Evolutionary conservation across 2,113 vertebrate species (phyloP), one percentile per base, ranked within the genome.

Genomic region (Lepidothrix coronata): DNA sequence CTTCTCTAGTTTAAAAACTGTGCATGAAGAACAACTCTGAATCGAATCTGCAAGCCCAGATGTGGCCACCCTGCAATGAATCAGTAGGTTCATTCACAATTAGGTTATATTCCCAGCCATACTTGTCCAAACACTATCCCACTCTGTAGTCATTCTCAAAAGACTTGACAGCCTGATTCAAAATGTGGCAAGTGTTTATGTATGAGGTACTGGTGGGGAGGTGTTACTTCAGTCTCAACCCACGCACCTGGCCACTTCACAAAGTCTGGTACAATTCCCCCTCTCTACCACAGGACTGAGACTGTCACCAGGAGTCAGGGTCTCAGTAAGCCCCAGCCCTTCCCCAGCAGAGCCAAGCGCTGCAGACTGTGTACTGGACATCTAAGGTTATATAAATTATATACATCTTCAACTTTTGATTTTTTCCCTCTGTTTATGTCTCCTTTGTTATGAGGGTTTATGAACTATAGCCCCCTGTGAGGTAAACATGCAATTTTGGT

Each of bases 11-110:
- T 86, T 71, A 77, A 85, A 83, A 74, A 14, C 8, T 46, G 12
- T n/a, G 13, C 52, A 51, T 37, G 11, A 91, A 24, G 35, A 74
- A 54, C 18, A 68, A 35, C 37, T 79, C 28, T 23, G 30, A 71
- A 74, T 10, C 0, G 0, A 77, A 86, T n/a, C 48, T 48, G 9
- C n/a, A 88, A 67, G 35, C n/a, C 20, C 16, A 49, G 28, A 49
- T 14, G 11, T 35, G 15, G 17, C 39, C 39, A 59, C 21, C 3
- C 63, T 74, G 30, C n/a, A 94, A 55, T 1, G 18, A 68, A 71
- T 16, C 51, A 70, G 17, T 17, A 63, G 23, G 13, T 30, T 72
- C 15, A 30, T 9, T 37, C 5, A 33, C 2, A 2, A 61, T 21
- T 11, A 74, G 37, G 5, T 77, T 66, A 39, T 37, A 48, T 22